Evolutionary conservation across 2,888 invertebrate genomes (phyloP).

Genomic region (Reticulitermes lucifugus): DNA sequence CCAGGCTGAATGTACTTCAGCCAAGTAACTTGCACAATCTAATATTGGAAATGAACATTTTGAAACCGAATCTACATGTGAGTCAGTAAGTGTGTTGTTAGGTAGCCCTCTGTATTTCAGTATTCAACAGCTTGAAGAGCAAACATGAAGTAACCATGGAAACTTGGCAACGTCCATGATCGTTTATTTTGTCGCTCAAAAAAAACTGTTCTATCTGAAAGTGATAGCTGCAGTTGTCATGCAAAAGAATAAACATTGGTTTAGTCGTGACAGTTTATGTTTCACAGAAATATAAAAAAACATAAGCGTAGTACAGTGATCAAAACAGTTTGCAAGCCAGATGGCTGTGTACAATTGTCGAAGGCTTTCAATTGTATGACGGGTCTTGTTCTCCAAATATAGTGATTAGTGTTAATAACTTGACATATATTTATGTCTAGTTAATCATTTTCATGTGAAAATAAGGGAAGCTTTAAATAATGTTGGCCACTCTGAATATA

Average conservation of each 20-base stretch:
- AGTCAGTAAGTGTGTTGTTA: constrained; percentile 42
- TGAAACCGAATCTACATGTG: constrained; percentile 35
- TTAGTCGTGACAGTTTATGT: constrained; percentile 21
- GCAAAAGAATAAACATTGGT: constrained; percentile 3
- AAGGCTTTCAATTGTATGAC: constrained; percentile 50
- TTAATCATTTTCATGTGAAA: constrained; percentile 43
- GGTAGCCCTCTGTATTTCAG: constrained; percentile 13
- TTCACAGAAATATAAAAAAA: constrained; percentile 30
- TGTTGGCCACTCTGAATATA: not conserved
- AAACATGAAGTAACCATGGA: constrained; percentile 14
- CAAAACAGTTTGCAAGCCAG: constrained; percentile 48
- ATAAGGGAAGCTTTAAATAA: constrained; percentile 10
- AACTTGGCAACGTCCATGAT: constrained; percentile 38
- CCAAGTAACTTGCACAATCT: not conserved
- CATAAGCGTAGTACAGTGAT: constrained; percentile 34
- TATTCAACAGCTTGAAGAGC: constrained; percentile 17
- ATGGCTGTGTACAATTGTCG: constrained; percentile 49
- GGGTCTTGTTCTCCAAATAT: constrained; percentile 49
- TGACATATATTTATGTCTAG: constrained; percentile 47
- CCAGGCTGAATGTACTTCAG: not conserved
- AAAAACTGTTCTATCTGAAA: constrained; percentile 23
- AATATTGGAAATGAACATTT: constrained; percentile 19
- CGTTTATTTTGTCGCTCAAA: constrained; percentile 38
- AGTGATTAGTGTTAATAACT: constrained; percentile 38
- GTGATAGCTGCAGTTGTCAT: constrained; percentile 27